Base-by-base conservation (phyloP, 2,797 vertebrate species). In the Tauraco hartlaubi region DNA sequence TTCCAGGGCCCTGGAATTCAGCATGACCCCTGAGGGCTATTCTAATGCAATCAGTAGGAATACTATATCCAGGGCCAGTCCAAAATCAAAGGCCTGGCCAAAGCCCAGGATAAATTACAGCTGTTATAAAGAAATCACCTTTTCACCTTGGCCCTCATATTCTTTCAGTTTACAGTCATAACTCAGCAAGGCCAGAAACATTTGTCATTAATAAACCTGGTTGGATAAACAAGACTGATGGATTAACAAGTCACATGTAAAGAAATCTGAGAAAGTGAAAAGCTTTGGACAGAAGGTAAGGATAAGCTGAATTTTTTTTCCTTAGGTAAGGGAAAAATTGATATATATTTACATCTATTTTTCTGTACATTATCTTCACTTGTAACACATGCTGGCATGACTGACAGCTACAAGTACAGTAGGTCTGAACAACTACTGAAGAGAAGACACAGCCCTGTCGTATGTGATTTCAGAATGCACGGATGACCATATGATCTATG, bases 1-100 rank as follows among this genome's bases (percentile, higher is more conserved):
- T 99, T 99, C 99, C 99, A 99, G 99, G 98, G 98, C 98, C 98
- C 98, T 98, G 98, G 98, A 98, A 98, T 99, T 98, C 98, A 80
- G 90, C 96, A 97, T 97, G 98, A 98, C 98, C 98, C 98, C 98
- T 97, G 94, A 98, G 97, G 98, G 97, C 97, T 98, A 97, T 96
- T 98, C 95, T 98, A 98, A 98, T 97, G 98, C 98, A 99, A 98
- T 99, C 98, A 98, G 96, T 97, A 97, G 98, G 97, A 98, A 97
- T 97, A 95, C 94, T 94, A 97, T 97, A 97, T 97, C 96, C 97
- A 97, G 96, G 98, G 98, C 97, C 94, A 98, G 97, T 89, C 97
- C 68, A 85, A 95, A 98, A 97, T 98, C 97, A 98, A 98, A 98
- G 98, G 97, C 95, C 93, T 96, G 95, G 96, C 96, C 94, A 88